Evolutionary conservation across 2,113 vertebrate genomes (phyloP).

Genomic region (Thamnophis sirtalis): DNA sequence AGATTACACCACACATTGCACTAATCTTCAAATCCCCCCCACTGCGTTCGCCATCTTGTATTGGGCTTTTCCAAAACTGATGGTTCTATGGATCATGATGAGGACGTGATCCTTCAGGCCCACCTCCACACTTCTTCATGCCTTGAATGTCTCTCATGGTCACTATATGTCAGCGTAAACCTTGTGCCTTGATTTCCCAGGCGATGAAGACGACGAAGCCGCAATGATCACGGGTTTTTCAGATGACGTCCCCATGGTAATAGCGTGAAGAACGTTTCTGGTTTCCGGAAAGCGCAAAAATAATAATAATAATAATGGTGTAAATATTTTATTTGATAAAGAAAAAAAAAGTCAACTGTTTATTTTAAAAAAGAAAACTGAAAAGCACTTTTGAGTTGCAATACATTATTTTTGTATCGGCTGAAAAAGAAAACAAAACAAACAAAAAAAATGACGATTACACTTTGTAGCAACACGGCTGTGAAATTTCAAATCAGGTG

Average conservation of each 20-base stretch:
- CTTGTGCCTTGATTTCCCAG: slow-evolving; percentile 65
- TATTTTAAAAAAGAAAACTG: slow-evolving; percentile 71
- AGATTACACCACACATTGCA: not conserved
- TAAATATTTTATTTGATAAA: slow-evolving; percentile 82
- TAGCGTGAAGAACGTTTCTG: slow-evolving; percentile 79
- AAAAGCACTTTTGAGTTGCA: slow-evolving; percentile 84
- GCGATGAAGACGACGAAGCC: slow-evolving; percentile 93
- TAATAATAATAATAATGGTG: slow-evolving; percentile 70
- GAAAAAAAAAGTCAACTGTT: slow-evolving; percentile 68
- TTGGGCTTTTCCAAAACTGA: not conserved
- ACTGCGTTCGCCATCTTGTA: not conserved
- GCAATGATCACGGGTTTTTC: slow-evolving; percentile 98
- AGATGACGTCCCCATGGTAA: slow-evolving; percentile 98
- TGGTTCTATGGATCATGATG: not conserved
- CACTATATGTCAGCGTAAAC: not conserved
- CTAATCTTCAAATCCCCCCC: not conserved
- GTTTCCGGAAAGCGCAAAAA: slow-evolving; percentile 65
- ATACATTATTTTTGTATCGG: slow-evolving; percentile 85
- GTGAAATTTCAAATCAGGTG: slow-evolving; percentile 71
- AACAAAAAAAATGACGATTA: slow-evolving; percentile 58
- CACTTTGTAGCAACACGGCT: slow-evolving; percentile 72
- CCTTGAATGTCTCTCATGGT: accelerated
- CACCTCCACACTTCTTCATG: not conserved
- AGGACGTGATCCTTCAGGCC: not conserved
- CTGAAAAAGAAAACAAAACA: slow-evolving; percentile 59